Evolutionary conservation across 2,797 vertebrate species (phyloP).

Genomic region (Borostomias antarcticus): DNA sequence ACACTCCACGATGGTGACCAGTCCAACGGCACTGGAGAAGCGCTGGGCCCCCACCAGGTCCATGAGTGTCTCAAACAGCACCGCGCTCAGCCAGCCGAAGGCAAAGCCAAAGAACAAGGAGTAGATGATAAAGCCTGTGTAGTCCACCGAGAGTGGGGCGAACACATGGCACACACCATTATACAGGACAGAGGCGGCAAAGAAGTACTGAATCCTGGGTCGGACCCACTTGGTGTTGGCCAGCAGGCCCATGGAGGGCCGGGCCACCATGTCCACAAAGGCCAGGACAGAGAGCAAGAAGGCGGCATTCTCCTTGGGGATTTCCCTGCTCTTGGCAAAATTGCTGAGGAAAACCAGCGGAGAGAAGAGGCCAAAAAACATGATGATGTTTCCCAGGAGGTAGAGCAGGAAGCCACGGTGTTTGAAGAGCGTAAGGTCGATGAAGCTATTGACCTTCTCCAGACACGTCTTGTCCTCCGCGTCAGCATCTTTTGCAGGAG

Average conservation of each 20-base stretch:
- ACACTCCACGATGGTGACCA: constrained; percentile 83
- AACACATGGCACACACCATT: constrained; percentile 83
- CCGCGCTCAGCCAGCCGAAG: constrained; percentile 86
- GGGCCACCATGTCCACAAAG: constrained; percentile 84
- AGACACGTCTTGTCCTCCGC: too few species aligned
- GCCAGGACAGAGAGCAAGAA: constrained; percentile 83
- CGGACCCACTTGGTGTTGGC: constrained; percentile 78
- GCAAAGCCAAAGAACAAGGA: constrained; percentile 88
- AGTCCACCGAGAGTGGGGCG: constrained; percentile 74
- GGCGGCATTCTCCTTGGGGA: constrained; percentile 78
- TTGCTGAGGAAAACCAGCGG: constrained; percentile 85
- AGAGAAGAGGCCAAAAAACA: constrained; percentile 87
- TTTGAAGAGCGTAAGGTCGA: constrained; percentile 83
- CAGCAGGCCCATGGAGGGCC: constrained; percentile 79
- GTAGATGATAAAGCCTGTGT: constrained; percentile 78
- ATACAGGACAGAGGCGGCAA: constrained; percentile 84
- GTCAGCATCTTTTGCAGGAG: too few species aligned
- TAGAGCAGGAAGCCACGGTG: constrained; percentile 82
- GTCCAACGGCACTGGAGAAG: constrained; percentile 85
- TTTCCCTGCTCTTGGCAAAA: constrained; percentile 81
- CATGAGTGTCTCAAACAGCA: constrained; percentile 89
- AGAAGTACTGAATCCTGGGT: constrained; percentile 82
- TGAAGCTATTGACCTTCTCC: too few species aligned
- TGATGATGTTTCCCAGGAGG: constrained; percentile 77
- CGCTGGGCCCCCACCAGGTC: constrained; percentile 82